Conservation (phyloP, 2,797 vertebrate genomes). For the Megaceryle alcyon region DNA sequence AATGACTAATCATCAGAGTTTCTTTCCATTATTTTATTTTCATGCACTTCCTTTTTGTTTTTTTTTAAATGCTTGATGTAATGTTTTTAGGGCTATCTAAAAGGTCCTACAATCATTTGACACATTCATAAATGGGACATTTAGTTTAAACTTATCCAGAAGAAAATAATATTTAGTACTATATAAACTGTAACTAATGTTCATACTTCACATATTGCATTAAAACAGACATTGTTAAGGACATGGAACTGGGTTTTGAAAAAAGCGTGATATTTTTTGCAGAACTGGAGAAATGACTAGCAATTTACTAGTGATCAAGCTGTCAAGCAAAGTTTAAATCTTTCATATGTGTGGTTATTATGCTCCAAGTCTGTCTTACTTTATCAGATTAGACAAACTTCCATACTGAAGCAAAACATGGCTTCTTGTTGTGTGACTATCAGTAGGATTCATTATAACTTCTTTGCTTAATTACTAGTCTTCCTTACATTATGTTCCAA, state of each 20-base stretch:
- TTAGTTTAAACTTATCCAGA: not conserved
- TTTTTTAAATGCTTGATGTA: too few species aligned
- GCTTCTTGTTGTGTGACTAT: not conserved
- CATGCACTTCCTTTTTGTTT: not conserved
- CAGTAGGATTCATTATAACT: not conserved
- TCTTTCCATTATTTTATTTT: not conserved
- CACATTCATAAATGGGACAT: not conserved
- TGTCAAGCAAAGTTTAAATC: constrained; percentile 8
- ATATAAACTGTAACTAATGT: not conserved
- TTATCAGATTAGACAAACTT: constrained; percentile 32
- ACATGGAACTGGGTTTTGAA: not conserved
- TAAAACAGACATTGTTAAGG: not conserved
- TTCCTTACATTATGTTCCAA: not conserved
- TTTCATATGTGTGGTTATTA: not conserved
- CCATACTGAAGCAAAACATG: not conserved
- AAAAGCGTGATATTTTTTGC: not conserved
- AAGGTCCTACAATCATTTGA: not conserved
- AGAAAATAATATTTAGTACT: not conserved
- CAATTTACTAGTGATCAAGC: not conserved
- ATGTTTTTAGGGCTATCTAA: not conserved
- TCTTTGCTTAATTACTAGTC: not conserved
- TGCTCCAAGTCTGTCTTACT: constrained; percentile 22
- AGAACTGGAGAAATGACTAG: not conserved
- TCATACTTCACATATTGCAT: not conserved
- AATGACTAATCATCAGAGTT: not conserved